phyloP scores from a whole-genome alignment of 1,140 invertebrate genomes.

The Dendrolimus kikuchii region DNA sequence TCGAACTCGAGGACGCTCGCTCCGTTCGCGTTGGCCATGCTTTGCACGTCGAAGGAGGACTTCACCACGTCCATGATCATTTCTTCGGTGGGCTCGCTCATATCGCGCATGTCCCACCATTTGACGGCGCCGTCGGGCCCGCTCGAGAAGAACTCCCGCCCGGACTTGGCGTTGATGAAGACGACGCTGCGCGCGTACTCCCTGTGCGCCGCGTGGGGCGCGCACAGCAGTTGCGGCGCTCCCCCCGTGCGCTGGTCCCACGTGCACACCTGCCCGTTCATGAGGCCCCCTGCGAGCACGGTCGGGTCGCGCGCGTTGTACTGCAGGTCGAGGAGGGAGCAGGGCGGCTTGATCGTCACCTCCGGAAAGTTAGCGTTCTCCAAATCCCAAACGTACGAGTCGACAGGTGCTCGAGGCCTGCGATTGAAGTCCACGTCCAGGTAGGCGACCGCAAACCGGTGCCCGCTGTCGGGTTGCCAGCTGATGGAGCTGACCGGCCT shows the following conservation, averaged over 20 bases:
- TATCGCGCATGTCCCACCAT: conserved; percentile 91
- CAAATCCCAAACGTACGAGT: conserved; percentile 94
- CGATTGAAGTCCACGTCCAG: conserved; percentile 86
- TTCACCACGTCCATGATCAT: conserved; percentile 86
- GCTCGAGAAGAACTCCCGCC: conserved; percentile 89
- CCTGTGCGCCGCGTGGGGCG: conserved; percentile 80
- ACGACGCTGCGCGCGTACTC: conserved; percentile 83
- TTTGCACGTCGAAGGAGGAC: conserved; percentile 76
- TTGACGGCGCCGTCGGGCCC: conserved; percentile 90
- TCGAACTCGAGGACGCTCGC: conserved; percentile 90
- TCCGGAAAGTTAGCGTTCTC: conserved; percentile 91
- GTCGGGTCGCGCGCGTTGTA: conserved; percentile 93
- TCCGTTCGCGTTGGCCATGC: conserved; percentile 79
- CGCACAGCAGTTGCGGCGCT: conserved; percentile 74
- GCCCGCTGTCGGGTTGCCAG: conserved; percentile 90
- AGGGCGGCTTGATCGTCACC: conserved; percentile 78
- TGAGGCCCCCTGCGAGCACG: conserved; percentile 72
- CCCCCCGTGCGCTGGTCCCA: conserved; percentile 85
- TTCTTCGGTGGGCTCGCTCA: conserved; percentile 83
- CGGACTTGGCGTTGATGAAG: conserved; percentile 88
- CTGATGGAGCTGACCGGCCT: conserved; percentile 87
- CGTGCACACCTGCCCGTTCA: conserved; percentile 73
- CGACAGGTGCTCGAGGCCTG: conserved; percentile 46
- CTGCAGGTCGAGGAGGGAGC: conserved; percentile 85
- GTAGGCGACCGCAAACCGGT: conserved; percentile 88